Evolutionary conservation across 2,113 vertebrate genomes (phyloP).

Genomic region (Acanthochromis polyacanthus): DNA sequence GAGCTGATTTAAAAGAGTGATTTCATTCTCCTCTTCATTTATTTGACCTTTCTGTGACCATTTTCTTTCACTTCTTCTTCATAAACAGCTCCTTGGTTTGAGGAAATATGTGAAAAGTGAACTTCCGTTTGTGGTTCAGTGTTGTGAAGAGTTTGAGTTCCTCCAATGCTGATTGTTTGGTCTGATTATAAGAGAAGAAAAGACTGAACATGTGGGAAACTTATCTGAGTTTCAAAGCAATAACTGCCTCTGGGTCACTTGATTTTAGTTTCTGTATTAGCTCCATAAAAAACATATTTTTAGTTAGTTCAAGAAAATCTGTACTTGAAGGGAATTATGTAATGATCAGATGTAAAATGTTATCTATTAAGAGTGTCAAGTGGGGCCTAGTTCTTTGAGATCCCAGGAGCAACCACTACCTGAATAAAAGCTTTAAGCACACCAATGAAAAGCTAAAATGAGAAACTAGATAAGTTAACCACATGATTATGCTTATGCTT

Average conservation of each 20-base stretch:
- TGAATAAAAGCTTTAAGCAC: too few species aligned
- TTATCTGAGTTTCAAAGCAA: slow-evolving; percentile 10
- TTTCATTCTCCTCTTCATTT: not conserved
- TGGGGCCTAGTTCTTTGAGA: too few species aligned
- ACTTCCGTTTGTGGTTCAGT: not conserved
- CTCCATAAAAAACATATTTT: not conserved
- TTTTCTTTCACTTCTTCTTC: not conserved
- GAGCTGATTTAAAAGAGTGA: too few species aligned
- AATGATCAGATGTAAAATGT: too few species aligned
- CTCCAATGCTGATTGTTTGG: too few species aligned
- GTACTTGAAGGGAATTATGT: too few species aligned
- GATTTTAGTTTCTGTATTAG: not conserved
- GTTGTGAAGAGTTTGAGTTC: not conserved
- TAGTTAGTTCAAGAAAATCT: not conserved
- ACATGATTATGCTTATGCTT: too few species aligned
- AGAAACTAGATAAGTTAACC: too few species aligned
- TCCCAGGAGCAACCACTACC: too few species aligned
- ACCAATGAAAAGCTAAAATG: too few species aligned
- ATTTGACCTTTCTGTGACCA: not conserved
- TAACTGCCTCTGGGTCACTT: slow-evolving; percentile 1
- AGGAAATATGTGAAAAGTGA: not conserved
- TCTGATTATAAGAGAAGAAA: not conserved
- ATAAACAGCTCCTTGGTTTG: not conserved
- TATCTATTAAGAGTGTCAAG: too few species aligned
- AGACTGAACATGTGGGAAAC: too few species aligned